These are phyloP conservation scores for Chinchilla lanigera DNA, from an alignment of 2,113 vertebrate species.

Conservation along the genomic window DNA sequence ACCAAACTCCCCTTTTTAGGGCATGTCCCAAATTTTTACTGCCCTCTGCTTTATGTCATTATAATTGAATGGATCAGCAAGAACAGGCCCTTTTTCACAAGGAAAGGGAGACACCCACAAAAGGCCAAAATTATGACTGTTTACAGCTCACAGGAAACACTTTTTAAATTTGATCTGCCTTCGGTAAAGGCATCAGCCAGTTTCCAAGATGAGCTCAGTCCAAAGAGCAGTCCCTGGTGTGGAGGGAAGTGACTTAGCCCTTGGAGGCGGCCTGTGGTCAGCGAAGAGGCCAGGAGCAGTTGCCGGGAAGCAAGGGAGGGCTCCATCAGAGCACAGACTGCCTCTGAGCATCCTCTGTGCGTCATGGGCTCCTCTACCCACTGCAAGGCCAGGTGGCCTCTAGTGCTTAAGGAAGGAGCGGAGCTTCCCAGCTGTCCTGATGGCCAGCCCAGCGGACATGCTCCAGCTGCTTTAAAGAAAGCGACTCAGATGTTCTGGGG, in stretches of 20 bases:
- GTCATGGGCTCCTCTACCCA: neutral
- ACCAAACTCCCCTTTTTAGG: neutral
- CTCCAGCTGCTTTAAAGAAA: neutral
- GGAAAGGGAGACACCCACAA: constrained; percentile 49
- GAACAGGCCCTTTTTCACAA: constrained; percentile 50
- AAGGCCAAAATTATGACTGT: constrained; percentile 65
- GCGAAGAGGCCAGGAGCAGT: neutral
- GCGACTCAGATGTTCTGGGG: neutral
- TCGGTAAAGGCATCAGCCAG: neutral
- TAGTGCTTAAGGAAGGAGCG: too few species aligned
- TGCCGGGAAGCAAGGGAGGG: neutral
- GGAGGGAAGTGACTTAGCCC: neutral
- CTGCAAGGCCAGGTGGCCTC: neutral
- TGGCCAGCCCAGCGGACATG: neutral
- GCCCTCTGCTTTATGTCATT: constrained; percentile 53
- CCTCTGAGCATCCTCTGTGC: neutral
- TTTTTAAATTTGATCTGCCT: constrained; percentile 64
- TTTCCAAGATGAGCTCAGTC: neutral
- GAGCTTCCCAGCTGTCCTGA: neutral
- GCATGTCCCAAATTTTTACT: neutral
- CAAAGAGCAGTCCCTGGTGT: neutral
- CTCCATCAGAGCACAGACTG: neutral
- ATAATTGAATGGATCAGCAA: constrained; percentile 41
- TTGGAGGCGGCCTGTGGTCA: neutral
- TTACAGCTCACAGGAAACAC: constrained; percentile 61